Evolutionary conservation across 2,888 invertebrate species (phyloP), one percentile per base, ranked within the genome.

Genomic region (Terebella lapidaria): DNA sequence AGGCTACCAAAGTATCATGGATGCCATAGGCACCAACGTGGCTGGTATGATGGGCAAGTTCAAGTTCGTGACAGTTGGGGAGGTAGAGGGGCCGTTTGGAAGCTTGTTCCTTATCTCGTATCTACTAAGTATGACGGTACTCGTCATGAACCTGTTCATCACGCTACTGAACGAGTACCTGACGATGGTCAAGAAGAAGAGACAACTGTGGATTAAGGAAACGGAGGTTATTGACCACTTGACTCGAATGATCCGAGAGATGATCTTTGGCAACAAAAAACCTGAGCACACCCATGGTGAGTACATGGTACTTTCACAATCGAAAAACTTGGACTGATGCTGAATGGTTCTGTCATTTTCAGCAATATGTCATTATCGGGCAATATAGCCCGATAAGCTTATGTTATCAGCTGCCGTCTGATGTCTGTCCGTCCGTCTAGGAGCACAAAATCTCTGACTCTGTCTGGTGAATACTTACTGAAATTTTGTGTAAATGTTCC

Each of bases 91-190:
- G 22, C 2, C 20, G 4, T 35, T 18, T 3, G 57, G 59, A 1
- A 46, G 42, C 2, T 25, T 25, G 22, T 58, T 42, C 29, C 54
- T 60, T 27, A 53, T 60, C 27, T n/a, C 28, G 20, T 60, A 58
- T 27, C 54, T 60, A 22, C 27, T 53, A 2, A 53, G 27, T 4
- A 60, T 58, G 57, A 52, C 54, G 51, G n/a, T 58, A 28, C 29
- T 60, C 5, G n/a, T 60, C 24, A 45, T 51, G 18, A 60, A 60
- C 51, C 20, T 60, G n/a, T 52, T 60, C 29, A 54, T 60, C 5
- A 29, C 57, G 5, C 2, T 60, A 3, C 22, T 60, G 24, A 63
- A 60, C 30, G 60, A 63, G 1, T 47, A 20, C 28, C 49, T 59
- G 47, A 27, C 54, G n/a, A 47, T 49, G n/a, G 56, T 56, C 5